Conservation (phyloP, 2,888 invertebrate genomes). For the Andrena bucephala region DNA sequence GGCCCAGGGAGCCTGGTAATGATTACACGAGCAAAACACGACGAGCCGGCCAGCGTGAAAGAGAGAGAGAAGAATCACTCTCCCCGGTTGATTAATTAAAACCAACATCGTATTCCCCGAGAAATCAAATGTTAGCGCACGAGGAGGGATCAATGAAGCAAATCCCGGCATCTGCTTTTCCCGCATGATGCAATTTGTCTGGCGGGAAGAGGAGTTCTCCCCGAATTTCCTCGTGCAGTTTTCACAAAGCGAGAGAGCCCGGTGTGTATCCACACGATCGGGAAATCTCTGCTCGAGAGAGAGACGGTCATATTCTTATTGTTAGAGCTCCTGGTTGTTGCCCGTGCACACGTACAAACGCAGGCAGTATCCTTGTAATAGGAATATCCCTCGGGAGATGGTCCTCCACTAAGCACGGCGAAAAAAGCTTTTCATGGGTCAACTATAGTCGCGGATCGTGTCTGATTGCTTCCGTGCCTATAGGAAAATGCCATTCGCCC, state of each 20-base stretch:
- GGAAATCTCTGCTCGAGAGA: conserved; percentile 49
- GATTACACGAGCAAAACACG: conserved; percentile 43
- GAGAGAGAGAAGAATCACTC: conserved; percentile 48
- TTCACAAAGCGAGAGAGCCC: conserved; percentile 61
- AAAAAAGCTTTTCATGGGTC: conserved; percentile 22
- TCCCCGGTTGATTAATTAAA: conserved; percentile 78
- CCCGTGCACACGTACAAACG: conserved; percentile 4
- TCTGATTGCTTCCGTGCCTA: neutral
- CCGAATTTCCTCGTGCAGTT: conserved; percentile 72
- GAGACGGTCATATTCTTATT: conserved; percentile 47
- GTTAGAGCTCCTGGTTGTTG: conserved; percentile 32
- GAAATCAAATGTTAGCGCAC: conserved; percentile 75
- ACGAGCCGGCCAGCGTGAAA: neutral
- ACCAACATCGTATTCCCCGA: conserved; percentile 71
- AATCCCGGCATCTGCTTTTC: conserved; percentile 60
- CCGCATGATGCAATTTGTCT: conserved; percentile 74
- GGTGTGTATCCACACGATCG: conserved; percentile 56
- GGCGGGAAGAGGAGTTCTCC: conserved; percentile 63
- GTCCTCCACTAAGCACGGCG: conserved; percentile 30
- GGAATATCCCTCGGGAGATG: conserved; percentile 31
- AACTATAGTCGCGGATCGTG: conserved; percentile 4
- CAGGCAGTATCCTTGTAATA: conserved; percentile 12
- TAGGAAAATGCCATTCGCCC: conserved; percentile 22
- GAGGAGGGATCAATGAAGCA: conserved; percentile 54
- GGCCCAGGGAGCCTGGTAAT: conserved; percentile 49